Evolutionary conservation across 2,113 vertebrate species (phyloP).

Genomic region (Pachyramphus minor): DNA sequence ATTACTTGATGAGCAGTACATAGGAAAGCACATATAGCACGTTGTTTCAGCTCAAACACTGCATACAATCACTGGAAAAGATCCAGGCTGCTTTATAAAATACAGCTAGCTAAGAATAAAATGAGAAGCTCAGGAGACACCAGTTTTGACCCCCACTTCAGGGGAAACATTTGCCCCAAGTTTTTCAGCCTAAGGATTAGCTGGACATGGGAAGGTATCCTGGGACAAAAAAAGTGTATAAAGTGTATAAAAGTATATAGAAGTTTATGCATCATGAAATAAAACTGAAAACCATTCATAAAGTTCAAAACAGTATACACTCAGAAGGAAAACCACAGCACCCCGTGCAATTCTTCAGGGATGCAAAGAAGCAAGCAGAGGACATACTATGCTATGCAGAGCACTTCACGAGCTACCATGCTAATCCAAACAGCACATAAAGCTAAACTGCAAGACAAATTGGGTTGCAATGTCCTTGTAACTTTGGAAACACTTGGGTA

Average conservation of each 20-base stretch:
- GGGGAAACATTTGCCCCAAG: not conserved
- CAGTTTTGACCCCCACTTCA: not conserved
- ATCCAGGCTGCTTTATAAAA: not conserved
- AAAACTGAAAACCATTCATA: not conserved
- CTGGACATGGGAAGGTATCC: not conserved
- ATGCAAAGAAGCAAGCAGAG: not conserved
- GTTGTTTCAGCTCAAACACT: not conserved
- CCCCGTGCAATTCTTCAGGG: not conserved
- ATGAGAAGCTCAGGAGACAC: not conserved
- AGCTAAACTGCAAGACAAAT: not conserved
- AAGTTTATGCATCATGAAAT: not conserved
- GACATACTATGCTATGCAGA: not conserved
- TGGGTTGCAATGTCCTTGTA: not conserved
- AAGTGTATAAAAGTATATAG: not conserved
- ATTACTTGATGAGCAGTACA: not conserved
- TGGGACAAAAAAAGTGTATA: not conserved
- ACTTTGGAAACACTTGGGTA: not conserved
- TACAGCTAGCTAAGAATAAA: not conserved
- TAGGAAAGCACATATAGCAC: not conserved
- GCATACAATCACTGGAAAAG: not conserved
- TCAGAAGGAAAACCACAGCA: not conserved
- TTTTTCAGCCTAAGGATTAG: not conserved
- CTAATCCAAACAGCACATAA: not conserved
- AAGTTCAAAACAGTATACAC: not conserved
- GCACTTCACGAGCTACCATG: rapidly evolving